Evolutionary conservation across 2,888 invertebrate genomes (phyloP).

Genomic region (Acleris laterana): DNA sequence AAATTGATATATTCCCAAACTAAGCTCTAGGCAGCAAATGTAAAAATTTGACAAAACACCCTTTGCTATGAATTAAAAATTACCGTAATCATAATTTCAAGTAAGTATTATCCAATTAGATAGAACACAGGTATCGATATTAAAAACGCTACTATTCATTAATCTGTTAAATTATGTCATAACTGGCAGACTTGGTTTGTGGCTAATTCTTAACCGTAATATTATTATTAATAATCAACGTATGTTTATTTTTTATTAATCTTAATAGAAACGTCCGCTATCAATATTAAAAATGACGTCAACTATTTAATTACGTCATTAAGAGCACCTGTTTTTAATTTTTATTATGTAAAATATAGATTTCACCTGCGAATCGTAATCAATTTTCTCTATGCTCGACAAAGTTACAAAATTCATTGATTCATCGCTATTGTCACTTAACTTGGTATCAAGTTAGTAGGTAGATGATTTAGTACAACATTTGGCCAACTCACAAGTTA

Average conservation of each 20-base stretch:
- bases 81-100: no score
- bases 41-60: no score
- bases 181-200: no score
- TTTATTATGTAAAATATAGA: slow-evolving; percentile 60
- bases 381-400: slow-evolving; percentile 60
- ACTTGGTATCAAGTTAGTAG: not conserved
- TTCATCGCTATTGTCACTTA: not conserved
- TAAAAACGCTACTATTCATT: no score
- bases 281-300: slow-evolving; percentile 24
- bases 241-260: not conserved
- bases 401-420: not conserved
- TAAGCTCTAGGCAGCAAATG: no score
- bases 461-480: slow-evolving; percentile 11
- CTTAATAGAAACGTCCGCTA: slow-evolving; percentile 4
- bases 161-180: no score
- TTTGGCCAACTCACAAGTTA: slow-evolving; percentile 16
- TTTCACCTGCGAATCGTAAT: slow-evolving; percentile 79
- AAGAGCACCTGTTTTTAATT: slow-evolving; percentile 57
- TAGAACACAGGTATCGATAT: no score
- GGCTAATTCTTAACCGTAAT: no score
- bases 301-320: slow-evolving; percentile 42
- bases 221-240: no score
- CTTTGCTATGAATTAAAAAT: no score
- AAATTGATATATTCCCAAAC: no score
- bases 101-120: no score